Conservation (phyloP, 1,140 invertebrate species). For the Achatina immaculata region DNA sequence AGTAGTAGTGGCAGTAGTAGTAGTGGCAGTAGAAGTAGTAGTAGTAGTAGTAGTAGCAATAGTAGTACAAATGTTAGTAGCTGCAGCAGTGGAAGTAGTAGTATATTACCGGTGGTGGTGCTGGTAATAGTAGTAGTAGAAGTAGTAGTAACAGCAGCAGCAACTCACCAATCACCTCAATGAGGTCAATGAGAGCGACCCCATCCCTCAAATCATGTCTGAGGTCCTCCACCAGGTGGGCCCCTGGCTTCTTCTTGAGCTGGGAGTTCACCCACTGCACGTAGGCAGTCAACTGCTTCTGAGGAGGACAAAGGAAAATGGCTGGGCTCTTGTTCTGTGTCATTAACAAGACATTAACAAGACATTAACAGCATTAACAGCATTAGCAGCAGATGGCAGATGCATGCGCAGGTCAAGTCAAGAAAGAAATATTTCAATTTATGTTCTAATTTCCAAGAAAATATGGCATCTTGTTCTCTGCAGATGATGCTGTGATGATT, state of each 20-base stretch:
- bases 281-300: conserved; percentile 69
- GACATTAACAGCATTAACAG: too few relatives aligned
- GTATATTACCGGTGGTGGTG: background rate
- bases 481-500: too few relatives aligned
- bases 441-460: too few relatives aligned
- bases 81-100: background rate
- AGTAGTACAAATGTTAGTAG: conserved; percentile 6
- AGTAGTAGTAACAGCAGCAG: background rate
- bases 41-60: conserved; percentile 22
- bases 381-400: too few relatives aligned
- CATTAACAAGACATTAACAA: too few relatives aligned
- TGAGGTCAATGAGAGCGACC: conserved; percentile 70
- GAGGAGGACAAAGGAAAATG: conserved; percentile 37
- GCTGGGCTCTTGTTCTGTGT: too few relatives aligned
- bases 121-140: conserved; percentile 16
- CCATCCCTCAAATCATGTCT: conserved; percentile 71
- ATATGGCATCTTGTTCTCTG: too few relatives aligned
- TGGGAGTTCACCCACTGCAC: conserved; percentile 73
- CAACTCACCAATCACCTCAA: conserved; percentile 71
- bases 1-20: conserved; percentile 15
- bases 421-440: too few relatives aligned
- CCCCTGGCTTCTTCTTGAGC: conserved; percentile 68
- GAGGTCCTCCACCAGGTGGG: conserved; percentile 69
- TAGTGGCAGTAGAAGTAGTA: conserved; percentile 18
- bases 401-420: too few relatives aligned